A percentile compares a stretch with the other conserved stretches of the same genome.
phyloP scores from a whole-genome alignment of 23 tunicate genomes.

The Trididemnum miniatum region DNA sequence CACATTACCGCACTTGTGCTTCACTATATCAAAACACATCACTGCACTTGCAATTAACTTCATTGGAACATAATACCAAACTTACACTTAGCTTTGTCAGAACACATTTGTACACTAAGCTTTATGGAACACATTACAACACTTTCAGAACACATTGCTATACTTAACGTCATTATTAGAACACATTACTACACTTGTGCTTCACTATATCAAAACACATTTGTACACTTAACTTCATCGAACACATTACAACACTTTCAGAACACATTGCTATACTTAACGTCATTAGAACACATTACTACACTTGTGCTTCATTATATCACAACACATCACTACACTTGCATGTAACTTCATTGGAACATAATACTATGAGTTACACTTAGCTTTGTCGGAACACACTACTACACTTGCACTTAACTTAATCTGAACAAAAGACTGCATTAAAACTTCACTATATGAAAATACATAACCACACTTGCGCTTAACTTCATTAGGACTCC shows the following conservation, averaged over 20 bases:
- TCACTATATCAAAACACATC: background rate
- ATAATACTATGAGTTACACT: background rate
- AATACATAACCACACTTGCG: background rate
- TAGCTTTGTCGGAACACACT: too few relatives aligned
- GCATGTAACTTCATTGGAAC: background rate
- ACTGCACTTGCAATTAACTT: background rate
- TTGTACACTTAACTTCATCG: too few relatives aligned
- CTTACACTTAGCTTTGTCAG: too few relatives aligned
- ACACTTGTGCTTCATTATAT: background rate
- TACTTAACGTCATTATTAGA: background rate
- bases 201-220: too few relatives aligned
- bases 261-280: background rate
- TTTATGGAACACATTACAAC: too few relatives aligned
- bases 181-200: too few relatives aligned
- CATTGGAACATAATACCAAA: too few relatives aligned
- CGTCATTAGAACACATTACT: background rate
- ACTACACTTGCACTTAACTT: background rate
- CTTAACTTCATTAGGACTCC: background rate
- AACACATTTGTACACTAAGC: background rate
- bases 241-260: too few relatives aligned
- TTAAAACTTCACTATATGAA: background rate
- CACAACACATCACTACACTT: background rate
- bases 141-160: too few relatives aligned
- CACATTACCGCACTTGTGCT: background rate
- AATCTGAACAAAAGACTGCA: background rate